Percentiles rank a stretch among this genome's conserved stretches.
phyloP scores from a whole-genome alignment of 37 sponge, comb jelly and placozoan species.

The Geodia barretti region DNA sequence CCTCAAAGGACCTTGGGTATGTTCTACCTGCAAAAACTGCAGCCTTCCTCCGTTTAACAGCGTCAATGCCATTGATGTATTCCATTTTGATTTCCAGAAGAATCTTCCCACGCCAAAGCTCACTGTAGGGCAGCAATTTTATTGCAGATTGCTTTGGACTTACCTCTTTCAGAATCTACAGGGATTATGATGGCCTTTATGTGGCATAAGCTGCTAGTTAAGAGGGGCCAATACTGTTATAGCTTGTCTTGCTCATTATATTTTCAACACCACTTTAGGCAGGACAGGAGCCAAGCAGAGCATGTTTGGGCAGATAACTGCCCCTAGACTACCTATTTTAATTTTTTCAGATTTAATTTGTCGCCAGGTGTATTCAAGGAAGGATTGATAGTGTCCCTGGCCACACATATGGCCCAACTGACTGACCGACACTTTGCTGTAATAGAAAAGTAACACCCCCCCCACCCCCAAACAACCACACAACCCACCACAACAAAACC shows the following conservation, averaged over 20 bases:
- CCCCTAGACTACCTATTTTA: conserved; percentile 45
- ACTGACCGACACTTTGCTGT: conserved; percentile 36
- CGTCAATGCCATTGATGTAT: conserved; percentile 13
- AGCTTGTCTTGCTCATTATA: conserved; percentile 30
- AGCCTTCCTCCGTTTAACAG: conserved; percentile 20
- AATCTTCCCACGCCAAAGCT: conserved; percentile 67
- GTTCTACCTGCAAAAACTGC: conserved; percentile 6
- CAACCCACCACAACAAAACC: too few species aligned
- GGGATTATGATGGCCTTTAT: conserved; percentile 42
- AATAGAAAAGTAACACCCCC: conserved; percentile 17
- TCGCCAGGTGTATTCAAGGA: conserved; percentile 45
- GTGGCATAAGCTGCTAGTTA: conserved; percentile 67
- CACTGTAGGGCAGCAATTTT: conserved; percentile 62
- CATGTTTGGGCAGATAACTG: conserved; percentile 71
- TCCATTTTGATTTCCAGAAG: conserved; percentile 72
- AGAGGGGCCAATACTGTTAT: conserved; percentile 55
- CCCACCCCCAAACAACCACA: too few species aligned
- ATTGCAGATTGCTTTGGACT: conserved; percentile 54
- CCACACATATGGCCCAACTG: conserved; percentile 63
- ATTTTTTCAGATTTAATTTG: conserved; percentile 56
- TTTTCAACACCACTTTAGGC: conserved; percentile 30
- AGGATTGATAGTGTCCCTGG: conserved; percentile 56
- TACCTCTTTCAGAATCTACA: conserved; percentile 61
- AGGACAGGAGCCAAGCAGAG: conserved; percentile 54
- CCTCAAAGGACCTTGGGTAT: conserved; percentile 26